Base-by-base conservation (phyloP, 2,888 invertebrate species). In the Cyrtodaria siliqua region DNA sequence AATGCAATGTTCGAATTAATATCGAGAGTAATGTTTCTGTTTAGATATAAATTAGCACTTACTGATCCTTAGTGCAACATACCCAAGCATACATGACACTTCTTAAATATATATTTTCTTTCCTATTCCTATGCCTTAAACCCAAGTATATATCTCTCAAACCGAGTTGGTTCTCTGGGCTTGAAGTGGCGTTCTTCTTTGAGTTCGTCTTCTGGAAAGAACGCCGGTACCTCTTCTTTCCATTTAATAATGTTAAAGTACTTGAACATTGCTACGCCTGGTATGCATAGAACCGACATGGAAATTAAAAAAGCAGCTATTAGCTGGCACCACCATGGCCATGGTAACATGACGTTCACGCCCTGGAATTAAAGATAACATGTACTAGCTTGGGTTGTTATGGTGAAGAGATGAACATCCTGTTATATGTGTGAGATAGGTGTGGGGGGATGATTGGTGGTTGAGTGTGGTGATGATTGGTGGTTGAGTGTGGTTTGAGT, bases 241-340 rank as follows among this genome's bases (percentile, higher is more conserved):
- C 84, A 85, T 18, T 69, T 53, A 3, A 85, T 57, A 8, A 85
- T 44, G 20, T 82, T 64, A 38, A 85, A 82, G 55, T 84, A 82
- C 57, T 86, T 86, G 26, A 76, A 72, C 27, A 88, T 27, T 8
- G 88, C 87, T 1, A 88, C 82, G 2, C 79, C 84, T 1, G 89
- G 89, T 24, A 89, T 89, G 85, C 88, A 88, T n/a, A 87, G 23
- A 0, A 87, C 71, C 0, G 88, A 86, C 47, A 83, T 72, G 14
- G 86, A 59, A 29, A 89, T 87, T 14, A 89, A 77, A 16, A 86
- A 44, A 16, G 79, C 85, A 4, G 87, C 88, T n/a, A 88, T 12
- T 4, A 85, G 16, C 61, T 84, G 83, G 55, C 86, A 86, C 86
- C 87, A 88, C 85, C 87, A 86, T 1, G 89, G 89, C 86, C 86